These are phyloP conservation scores for Sclerurus mexicanus DNA, from an alignment of 2,113 vertebrate genomes.

Conservation along the genomic window DNA sequence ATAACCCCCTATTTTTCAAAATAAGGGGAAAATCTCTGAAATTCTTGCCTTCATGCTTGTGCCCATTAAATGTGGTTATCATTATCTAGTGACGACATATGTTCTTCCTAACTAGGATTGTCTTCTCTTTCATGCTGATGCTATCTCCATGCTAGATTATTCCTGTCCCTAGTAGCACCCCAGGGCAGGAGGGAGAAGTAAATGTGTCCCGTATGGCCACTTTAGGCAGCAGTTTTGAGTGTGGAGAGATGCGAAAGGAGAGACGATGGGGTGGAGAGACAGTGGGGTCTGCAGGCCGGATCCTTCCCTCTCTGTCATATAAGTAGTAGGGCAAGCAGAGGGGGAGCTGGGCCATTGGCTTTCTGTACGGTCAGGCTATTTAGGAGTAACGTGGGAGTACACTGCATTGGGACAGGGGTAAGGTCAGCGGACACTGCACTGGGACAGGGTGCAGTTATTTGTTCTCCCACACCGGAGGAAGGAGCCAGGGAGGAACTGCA, in stretches of 20 bases:
- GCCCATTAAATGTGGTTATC: conserved; percentile 26
- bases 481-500: conserved; percentile 34
- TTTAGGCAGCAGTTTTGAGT: background rate
- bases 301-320: background rate
- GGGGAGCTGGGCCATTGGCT: background rate
- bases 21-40: background rate
- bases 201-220: background rate
- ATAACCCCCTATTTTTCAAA: background rate
- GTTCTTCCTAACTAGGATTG: background rate
- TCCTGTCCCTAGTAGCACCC: conserved; percentile 8
- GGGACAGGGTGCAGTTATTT: background rate
- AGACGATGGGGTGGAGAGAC: background rate
- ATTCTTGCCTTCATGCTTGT: background rate
- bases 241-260: background rate
- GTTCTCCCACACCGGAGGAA: background rate
- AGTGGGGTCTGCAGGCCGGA: background rate
- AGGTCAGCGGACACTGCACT: background rate
- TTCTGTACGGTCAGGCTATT: background rate
- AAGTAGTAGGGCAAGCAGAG: background rate
- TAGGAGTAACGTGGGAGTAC: background rate
- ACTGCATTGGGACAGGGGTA: background rate
- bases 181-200: background rate
- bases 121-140: background rate
- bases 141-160: background rate
- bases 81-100: background rate